Evolutionary conservation across 2,797 vertebrate species (phyloP).

Genomic region (Sebastes itinus): DNA sequence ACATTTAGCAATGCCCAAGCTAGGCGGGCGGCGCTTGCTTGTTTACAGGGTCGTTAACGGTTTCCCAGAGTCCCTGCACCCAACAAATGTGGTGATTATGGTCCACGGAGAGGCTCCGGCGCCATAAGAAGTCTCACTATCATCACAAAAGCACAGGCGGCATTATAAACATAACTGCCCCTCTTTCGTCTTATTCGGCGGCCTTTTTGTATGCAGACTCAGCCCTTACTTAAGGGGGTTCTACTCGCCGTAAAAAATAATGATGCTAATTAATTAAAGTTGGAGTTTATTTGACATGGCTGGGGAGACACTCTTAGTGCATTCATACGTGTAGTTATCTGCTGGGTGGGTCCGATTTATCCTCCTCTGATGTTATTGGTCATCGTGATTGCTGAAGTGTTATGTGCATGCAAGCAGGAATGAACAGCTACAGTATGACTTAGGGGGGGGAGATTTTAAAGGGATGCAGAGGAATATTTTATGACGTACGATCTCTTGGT

Average conservation of each 20-base stretch:
- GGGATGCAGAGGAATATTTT: slow-evolving; percentile 22
- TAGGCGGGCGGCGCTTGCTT: slow-evolving; percentile 40
- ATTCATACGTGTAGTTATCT: slow-evolving; percentile 19
- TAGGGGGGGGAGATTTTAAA: background rate
- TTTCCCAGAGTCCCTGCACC: slow-evolving; percentile 54
- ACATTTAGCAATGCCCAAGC: slow-evolving; percentile 68
- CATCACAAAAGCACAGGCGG: slow-evolving; percentile 44
- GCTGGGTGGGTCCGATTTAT: background rate
- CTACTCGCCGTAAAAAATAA: slow-evolving; percentile 33
- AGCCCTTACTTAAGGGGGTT: slow-evolving; percentile 34
- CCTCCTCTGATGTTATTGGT: background rate
- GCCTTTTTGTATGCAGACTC: slow-evolving; percentile 50
- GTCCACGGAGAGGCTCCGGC: slow-evolving; percentile 38
- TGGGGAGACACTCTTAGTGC: slow-evolving; percentile 16
- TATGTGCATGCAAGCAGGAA: background rate
- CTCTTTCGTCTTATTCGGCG: slow-evolving; percentile 15
- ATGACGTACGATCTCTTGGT: background rate
- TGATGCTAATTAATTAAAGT: slow-evolving; percentile 56
- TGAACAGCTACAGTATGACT: background rate
- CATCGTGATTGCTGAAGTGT: slow-evolving; percentile 2
- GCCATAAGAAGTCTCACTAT: slow-evolving; percentile 41
- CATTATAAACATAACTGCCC: slow-evolving; percentile 55
- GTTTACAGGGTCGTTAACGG: slow-evolving; percentile 75
- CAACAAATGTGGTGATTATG: slow-evolving; percentile 68
- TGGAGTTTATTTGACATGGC: slow-evolving; percentile 53